These are phyloP conservation scores for Spongilla lacustris DNA, from an alignment of 37 sponge, comb jelly and placozoan species.

Conservation along the genomic window DNA sequence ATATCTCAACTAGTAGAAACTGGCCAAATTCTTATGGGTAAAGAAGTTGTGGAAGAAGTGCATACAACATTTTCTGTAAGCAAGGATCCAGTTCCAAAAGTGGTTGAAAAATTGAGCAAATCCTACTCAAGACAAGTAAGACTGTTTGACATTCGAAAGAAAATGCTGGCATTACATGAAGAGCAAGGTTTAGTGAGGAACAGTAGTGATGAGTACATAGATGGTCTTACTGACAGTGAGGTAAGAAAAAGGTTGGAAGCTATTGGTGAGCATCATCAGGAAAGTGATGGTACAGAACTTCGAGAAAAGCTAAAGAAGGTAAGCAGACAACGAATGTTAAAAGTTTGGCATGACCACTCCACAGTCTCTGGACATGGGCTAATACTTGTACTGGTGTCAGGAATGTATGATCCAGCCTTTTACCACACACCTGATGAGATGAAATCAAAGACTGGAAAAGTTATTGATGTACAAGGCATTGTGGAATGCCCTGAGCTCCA, in stretches of 20 bases:
- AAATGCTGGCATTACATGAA: conserved; percentile 21
- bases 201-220: conserved; percentile 20
- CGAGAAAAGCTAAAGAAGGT: neutral
- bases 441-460: neutral
- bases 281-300: neutral
- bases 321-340: conserved; percentile 4
- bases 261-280: neutral
- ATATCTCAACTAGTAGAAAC: neutral
- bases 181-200: conserved; percentile 12
- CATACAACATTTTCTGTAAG: conserved; percentile 3
- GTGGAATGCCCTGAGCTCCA: conserved; percentile 17
- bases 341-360: conserved; percentile 36
- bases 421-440: conserved; percentile 26
- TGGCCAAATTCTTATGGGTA: conserved; percentile 16
- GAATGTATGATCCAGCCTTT: conserved; percentile 16
- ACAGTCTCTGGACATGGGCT: conserved; percentile 7
- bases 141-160: conserved; percentile 20
- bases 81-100: neutral
- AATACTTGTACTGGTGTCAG: conserved; percentile 15
- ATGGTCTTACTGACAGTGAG: conserved; percentile 3
- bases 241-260: neutral
- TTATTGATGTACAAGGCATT: conserved; percentile 16
- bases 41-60: conserved; percentile 19
- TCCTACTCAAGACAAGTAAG: conserved; percentile 9
- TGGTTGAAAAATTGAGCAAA: neutral